phyloP scores from a whole-genome alignment of 2,797 vertebrate genomes.

The Anguilla pacifica region DNA sequence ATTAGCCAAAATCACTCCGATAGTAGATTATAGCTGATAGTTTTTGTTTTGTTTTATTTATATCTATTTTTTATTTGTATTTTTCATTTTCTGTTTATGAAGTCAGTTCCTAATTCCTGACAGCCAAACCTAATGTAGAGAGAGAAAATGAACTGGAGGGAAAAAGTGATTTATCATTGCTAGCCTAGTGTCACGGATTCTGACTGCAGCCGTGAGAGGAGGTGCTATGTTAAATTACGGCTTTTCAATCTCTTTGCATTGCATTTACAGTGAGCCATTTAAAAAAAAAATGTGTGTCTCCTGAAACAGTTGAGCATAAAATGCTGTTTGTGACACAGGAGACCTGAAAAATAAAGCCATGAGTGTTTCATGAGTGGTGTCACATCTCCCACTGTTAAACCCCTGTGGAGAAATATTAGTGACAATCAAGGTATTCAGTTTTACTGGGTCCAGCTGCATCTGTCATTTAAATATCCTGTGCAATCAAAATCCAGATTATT shows the following conservation, averaged over 20 bases:
- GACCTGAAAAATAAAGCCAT: conserved; percentile 95
- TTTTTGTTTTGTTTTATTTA: conserved; percentile 28
- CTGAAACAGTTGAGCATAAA: conserved; percentile 99
- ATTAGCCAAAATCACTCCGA: conserved; percentile 62
- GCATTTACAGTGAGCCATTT: conserved; percentile 99
- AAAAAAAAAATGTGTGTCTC: conserved; percentile 89
- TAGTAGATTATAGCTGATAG: conserved; percentile 91
- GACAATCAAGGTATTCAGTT: conserved; percentile 95
- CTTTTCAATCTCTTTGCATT: conserved; percentile 99
- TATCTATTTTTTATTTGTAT: conserved; percentile 53
- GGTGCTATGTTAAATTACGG: conserved; percentile 94
- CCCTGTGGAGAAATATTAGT: conserved; percentile 97
- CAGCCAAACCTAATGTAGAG: conserved; percentile 95
- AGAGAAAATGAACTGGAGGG: conserved; percentile 96
- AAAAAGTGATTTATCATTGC: conserved; percentile 99
- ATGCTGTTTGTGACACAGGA: conserved; percentile 99
- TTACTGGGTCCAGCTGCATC: conserved; percentile 94
- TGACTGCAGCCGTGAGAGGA: conserved; percentile 87
- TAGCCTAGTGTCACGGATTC: conserved; percentile 99
- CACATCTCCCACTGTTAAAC: conserved; percentile 98
- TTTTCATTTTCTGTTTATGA: conserved; percentile 88
- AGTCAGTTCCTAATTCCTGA: conserved; percentile 97
- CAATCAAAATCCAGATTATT: conserved; percentile 85
- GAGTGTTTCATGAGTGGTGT: conserved; percentile 91
- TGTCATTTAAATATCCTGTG: conserved; percentile 78